A percentile compares a stretch with the other conserved stretches of the same genome.
phyloP scores from a whole-genome alignment of 2,113 vertebrate genomes.

The Origma solitaria region DNA sequence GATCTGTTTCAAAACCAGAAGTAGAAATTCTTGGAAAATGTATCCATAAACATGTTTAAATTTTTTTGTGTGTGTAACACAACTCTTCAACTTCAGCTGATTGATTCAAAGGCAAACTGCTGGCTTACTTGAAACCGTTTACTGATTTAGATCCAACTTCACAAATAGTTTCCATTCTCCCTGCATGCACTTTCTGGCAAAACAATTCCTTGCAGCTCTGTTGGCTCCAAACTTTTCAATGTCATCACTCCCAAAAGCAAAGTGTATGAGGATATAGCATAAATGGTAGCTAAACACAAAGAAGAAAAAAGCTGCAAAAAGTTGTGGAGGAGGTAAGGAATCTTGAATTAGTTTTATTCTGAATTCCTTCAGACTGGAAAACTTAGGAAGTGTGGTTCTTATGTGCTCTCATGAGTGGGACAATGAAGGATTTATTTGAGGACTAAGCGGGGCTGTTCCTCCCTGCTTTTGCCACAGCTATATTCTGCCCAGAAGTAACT shows the following conservation, averaged over 20 bases:
- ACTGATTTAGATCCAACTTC: neutral
- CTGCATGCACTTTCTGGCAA: neutral
- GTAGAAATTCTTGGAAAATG: neutral
- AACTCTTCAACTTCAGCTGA: neutral
- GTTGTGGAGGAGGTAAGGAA: neutral
- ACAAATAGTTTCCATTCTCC: slow-evolving; percentile 41
- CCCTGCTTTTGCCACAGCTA: neutral
- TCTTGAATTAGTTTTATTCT: neutral
- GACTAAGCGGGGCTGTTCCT: neutral
- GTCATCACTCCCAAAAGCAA: neutral
- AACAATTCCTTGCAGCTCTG: neutral
- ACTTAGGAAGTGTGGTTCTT: neutral
- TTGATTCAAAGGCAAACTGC: neutral
- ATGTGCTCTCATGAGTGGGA: neutral
- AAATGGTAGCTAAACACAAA: neutral
- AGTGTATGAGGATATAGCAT: neutral
- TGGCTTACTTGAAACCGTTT: slow-evolving; percentile 4
- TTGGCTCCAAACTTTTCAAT: neutral
- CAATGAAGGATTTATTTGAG: neutral
- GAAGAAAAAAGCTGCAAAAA: neutral
- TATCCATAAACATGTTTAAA: neutral
- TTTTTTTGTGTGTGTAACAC: neutral
- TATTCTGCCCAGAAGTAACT: neutral
- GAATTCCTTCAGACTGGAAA: neutral
- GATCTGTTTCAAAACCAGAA: neutral